Percentiles rank a stretch among this genome's conserved stretches.
phyloP scores from a whole-genome alignment of 2,888 invertebrate species.

The Chrysina gloriosa region DNA sequence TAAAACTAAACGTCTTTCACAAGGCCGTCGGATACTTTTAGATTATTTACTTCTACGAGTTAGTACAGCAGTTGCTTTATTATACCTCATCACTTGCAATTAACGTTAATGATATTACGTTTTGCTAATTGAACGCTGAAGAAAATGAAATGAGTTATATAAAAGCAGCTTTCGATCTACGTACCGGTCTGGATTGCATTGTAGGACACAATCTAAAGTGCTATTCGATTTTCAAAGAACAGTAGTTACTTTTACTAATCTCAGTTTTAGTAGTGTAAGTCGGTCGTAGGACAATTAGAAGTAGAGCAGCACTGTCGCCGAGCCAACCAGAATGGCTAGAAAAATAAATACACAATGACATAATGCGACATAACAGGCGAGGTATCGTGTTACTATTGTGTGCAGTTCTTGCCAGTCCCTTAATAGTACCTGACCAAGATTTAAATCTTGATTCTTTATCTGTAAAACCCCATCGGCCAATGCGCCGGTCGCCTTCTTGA shows the following conservation, averaged over 20 bases:
- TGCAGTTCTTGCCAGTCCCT: slow-evolving; percentile 40
- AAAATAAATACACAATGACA: slow-evolving; percentile 43
- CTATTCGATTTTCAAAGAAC: too few species aligned
- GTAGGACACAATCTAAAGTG: too few species aligned
- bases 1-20: background rate
- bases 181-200: too few species aligned
- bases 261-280: slow-evolving; percentile 13
- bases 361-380: slow-evolving; percentile 46
- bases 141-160: too few species aligned
- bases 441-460: slow-evolving; percentile 45
- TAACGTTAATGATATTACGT: too few species aligned
- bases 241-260: slow-evolving; percentile 16
- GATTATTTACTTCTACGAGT: background rate
- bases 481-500: slow-evolving; percentile 34
- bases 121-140: too few species aligned
- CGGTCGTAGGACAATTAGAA: slow-evolving; percentile 21
- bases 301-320: slow-evolving; percentile 16
- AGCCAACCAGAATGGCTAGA: slow-evolving; percentile 23
- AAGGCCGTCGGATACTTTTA: background rate
- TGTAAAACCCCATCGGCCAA: slow-evolving; percentile 36
- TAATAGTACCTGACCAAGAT: slow-evolving; percentile 40
- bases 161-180: too few species aligned
- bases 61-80: background rate
- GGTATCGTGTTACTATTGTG: slow-evolving; percentile 48
- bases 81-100: too few species aligned